A percentile compares a stretch with the other conserved stretches of the same genome.
These are phyloP conservation scores for Pseudorectes ferrugineus DNA, from an alignment of 2,113 vertebrate genomes.

Conservation along the genomic window DNA sequence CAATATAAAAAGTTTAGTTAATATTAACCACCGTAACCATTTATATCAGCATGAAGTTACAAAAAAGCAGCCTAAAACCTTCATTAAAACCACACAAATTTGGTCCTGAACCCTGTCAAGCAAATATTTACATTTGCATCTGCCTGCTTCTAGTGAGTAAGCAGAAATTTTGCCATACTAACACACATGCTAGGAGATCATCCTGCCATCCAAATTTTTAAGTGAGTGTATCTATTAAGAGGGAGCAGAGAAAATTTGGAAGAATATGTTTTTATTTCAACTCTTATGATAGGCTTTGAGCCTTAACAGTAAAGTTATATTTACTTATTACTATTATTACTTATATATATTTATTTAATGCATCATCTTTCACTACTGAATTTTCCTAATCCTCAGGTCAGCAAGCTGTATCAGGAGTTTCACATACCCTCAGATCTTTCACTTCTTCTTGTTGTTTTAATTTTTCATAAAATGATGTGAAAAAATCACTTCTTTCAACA, in stretches of 20 bases:
- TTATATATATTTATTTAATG: not conserved
- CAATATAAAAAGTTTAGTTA: not conserved
- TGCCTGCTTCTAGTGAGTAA: not conserved
- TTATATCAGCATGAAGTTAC: not conserved
- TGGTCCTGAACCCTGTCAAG: not conserved
- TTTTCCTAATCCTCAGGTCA: not conserved
- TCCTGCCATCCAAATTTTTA: not conserved
- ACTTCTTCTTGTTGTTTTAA: slow-evolving; percentile 88
- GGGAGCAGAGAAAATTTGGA: not conserved
- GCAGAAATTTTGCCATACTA: not conserved
- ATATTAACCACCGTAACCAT: not conserved
- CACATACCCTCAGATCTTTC: slow-evolving; percentile 83
- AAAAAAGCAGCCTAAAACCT: not conserved
- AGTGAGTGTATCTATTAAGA: not conserved
- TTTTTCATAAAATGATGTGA: slow-evolving; percentile 89
- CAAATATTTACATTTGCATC: not conserved
- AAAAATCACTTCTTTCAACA: slow-evolving; percentile 87
- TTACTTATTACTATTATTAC: too few species aligned
- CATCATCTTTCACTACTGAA: not conserved
- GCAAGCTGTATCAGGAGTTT: not conserved
- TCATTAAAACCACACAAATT: not conserved
- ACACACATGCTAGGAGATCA: not conserved
- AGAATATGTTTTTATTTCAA: not conserved
- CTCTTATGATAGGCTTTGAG: not conserved
- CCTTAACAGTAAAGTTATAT: not conserved